These are phyloP conservation scores for Vimba vimba DNA, from an alignment of 2,113 vertebrate species.

Conservation along the genomic window DNA sequence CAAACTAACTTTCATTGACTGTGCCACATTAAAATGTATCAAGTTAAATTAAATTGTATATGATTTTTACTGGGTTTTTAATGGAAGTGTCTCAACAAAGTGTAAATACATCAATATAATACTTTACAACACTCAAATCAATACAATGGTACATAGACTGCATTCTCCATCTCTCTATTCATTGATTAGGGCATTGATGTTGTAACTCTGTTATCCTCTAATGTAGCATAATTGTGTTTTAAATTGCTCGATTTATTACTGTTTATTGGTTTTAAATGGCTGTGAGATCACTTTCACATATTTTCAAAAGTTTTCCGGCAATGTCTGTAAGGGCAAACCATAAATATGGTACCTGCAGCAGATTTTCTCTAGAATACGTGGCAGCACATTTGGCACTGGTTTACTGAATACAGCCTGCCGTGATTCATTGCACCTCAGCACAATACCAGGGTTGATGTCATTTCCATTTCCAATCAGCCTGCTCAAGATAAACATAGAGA, in stretches of 20 bases:
- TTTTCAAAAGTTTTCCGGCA: neutral
- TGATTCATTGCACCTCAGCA: conserved; percentile 34
- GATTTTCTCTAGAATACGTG: conserved; percentile 27
- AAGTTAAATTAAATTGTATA: neutral
- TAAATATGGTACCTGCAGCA: conserved; percentile 10
- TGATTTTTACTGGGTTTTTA: neutral
- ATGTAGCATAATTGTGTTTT: neutral
- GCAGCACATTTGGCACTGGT: conserved; percentile 8
- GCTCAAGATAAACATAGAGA: conserved; percentile 28
- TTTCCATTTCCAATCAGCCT: conserved; percentile 38
- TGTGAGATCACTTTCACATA: conserved; percentile 1
- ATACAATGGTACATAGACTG: neutral
- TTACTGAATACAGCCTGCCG: conserved; percentile 10
- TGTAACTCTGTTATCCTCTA: neutral
- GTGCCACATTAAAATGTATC: neutral
- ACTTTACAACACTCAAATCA: neutral
- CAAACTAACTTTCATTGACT: neutral
- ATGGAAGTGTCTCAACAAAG: neutral
- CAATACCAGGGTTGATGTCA: conserved; percentile 27
- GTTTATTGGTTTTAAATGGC: conserved; percentile 3
- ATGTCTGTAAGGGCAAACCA: neutral
- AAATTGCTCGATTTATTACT: conserved; percentile 8
- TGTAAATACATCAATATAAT: neutral
- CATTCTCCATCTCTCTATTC: neutral
- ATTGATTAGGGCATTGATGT: neutral